Percentiles rank a stretch among this genome's conserved stretches.
Conservation (phyloP, 2,797 vertebrate species). For the Hylomyscus alleni region DNA sequence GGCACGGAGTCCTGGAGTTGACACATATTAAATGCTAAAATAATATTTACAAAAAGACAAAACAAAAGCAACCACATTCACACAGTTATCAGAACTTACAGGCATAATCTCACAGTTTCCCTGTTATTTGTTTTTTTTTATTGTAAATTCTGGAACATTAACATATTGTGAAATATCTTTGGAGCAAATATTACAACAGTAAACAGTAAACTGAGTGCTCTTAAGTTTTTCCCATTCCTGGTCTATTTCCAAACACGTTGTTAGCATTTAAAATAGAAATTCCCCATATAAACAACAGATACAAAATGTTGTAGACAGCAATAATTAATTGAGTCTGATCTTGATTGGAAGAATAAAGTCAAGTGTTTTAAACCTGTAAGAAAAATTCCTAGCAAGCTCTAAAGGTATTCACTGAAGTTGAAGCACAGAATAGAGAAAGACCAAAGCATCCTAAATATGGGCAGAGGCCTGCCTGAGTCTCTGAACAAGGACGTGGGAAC, state of each 20-base stretch:
- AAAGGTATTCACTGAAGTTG: neutral
- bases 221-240: neutral
- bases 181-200: neutral
- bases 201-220: neutral
- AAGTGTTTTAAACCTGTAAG: neutral
- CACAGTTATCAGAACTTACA: neutral
- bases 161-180: neutral
- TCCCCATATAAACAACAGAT: neutral
- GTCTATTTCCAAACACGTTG: neutral
- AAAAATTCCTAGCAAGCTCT: neutral
- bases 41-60: neutral
- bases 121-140: neutral
- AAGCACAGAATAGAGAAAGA: neutral
- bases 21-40: neutral
- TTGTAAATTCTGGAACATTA: neutral
- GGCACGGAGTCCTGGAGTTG: neutral
- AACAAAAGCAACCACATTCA: neutral
- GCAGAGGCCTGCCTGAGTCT: neutral
- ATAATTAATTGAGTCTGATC: slow-evolving; percentile 9
- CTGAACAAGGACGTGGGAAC: neutral
- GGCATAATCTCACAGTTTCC: neutral
- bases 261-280: neutral
- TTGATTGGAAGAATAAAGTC: neutral
- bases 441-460: neutral
- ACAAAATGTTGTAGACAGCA: slow-evolving; percentile 13